phyloP scores from a whole-genome alignment of 2,113 vertebrate genomes.

The Oreocharis arfaki region DNA sequence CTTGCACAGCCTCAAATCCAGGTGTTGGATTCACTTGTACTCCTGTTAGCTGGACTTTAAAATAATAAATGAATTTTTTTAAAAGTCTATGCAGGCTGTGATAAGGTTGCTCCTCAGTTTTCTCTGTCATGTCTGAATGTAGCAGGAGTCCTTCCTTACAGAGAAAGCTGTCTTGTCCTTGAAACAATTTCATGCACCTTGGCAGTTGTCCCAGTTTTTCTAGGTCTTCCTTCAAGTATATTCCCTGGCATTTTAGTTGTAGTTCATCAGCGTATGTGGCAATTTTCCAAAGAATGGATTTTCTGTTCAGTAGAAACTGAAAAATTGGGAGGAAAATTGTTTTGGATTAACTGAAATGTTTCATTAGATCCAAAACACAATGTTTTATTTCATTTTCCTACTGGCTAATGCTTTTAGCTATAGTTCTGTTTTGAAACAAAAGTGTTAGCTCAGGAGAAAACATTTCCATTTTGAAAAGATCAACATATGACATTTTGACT shows the following conservation, averaged over 20 bases:
- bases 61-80: rapidly evolving
- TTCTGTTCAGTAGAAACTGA: conserved; percentile 28
- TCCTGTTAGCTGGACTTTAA: not conserved
- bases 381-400: conserved; percentile 54
- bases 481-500: conserved; percentile 54
- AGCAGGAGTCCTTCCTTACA: not conserved
- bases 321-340: conserved; percentile 35
- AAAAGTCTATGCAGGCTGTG: not conserved
- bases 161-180: not conserved
- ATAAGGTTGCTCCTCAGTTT: not conserved
- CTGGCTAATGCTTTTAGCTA: not conserved
- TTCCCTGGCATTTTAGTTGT: not conserved
- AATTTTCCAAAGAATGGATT: conserved; percentile 35
- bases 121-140: not conserved
- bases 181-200: not conserved
- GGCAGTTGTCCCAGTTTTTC: not conserved
- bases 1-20: not conserved
- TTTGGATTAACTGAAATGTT: conserved; percentile 27
- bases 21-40: not conserved
- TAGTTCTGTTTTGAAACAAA: conserved; percentile 45
- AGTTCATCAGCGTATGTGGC: not conserved
- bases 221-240: not conserved
- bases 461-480: conserved; percentile 55
- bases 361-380: conserved; percentile 21
- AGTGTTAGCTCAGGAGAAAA: conserved; percentile 44